Evolutionary conservation across 1,140 invertebrate species (phyloP).

Genomic region (Drosophila kurseongensis): DNA sequence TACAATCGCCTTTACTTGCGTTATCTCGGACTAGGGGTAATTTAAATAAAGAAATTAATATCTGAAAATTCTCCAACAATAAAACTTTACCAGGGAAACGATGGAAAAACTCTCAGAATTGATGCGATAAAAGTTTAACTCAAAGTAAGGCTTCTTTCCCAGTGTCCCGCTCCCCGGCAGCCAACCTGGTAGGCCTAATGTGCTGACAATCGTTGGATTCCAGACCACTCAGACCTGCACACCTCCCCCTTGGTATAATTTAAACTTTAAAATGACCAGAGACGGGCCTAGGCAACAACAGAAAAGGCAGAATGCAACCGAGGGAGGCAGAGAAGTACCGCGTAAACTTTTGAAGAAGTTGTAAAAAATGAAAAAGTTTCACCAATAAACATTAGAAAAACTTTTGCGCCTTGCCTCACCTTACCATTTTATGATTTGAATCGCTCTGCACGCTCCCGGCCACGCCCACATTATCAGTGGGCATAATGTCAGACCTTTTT

Average conservation of each 20-base stretch:
- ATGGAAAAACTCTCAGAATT: constrained; percentile 34
- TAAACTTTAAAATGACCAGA: constrained; percentile 78
- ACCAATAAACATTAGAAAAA: constrained; percentile 82
- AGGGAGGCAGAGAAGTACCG: constrained; percentile 21
- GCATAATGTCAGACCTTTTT: constrained; percentile 37
- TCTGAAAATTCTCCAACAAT: constrained; percentile 52
- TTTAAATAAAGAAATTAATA: constrained; percentile 77
- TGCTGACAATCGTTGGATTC: constrained; percentile 77
- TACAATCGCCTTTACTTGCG: constrained; percentile 36
- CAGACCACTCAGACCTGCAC: constrained; percentile 38
- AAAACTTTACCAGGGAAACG: constrained; percentile 62
- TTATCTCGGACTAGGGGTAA: constrained; percentile 50
- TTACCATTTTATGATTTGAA: constrained; percentile 61
- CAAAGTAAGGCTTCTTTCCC: constrained; percentile 21
- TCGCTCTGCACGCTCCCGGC: constrained; percentile 9
- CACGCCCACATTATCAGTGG: constrained; percentile 15
- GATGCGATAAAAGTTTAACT: constrained; percentile 61
- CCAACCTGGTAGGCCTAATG: constrained; percentile 55
- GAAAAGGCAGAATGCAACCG: background rate
- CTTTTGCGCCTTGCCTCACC: constrained; percentile 66
- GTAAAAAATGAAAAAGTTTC: constrained; percentile 80
- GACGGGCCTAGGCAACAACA: constrained; percentile 49
- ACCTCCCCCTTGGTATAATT: constrained; percentile 53
- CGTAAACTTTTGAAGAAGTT: constrained; percentile 64
- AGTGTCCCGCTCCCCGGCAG: background rate